Percentiles rank a stretch among this genome's conserved stretches.
Evolutionary conservation across 2,113 vertebrate genomes (phyloP).

Genomic region (Ctenomys sociabilis): DNA sequence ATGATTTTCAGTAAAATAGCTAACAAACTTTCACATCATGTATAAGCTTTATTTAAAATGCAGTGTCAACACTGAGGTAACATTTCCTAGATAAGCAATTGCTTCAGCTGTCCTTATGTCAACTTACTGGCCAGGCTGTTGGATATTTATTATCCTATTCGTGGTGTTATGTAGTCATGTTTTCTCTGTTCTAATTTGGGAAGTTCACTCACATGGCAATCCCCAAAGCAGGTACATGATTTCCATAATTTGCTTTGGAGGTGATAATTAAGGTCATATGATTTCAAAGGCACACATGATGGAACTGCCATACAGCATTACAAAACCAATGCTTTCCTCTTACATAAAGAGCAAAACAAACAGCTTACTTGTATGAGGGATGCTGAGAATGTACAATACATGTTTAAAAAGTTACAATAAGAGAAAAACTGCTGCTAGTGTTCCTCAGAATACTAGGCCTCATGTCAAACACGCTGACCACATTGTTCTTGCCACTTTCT

Average conservation of each 20-base stretch:
- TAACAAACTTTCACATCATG: not conserved
- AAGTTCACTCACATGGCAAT: not conserved
- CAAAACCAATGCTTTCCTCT: not conserved
- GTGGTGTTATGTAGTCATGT: not conserved
- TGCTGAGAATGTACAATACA: not conserved
- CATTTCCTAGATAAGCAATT: not conserved
- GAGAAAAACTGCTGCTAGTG: not conserved
- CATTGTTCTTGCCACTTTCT: not conserved
- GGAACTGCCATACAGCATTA: not conserved
- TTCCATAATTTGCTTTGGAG: not conserved
- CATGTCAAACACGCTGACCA: not conserved
- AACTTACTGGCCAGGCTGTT: not conserved
- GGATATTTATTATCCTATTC: not conserved
- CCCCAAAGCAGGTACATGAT: not conserved
- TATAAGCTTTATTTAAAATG: not conserved
- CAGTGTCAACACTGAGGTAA: not conserved
- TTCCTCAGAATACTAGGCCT: not conserved
- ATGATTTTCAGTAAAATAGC: conserved; percentile 8
- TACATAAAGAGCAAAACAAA: not conserved
- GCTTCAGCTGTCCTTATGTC: conserved; percentile 1
- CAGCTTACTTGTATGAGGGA: not conserved
- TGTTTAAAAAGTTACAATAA: not conserved
- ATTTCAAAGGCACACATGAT: not conserved
- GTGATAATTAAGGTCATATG: not conserved
- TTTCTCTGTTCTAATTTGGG: not conserved